Evolutionary conservation across 2,888 invertebrate species (phyloP).

Genomic region (Chydorus sphaericus): DNA sequence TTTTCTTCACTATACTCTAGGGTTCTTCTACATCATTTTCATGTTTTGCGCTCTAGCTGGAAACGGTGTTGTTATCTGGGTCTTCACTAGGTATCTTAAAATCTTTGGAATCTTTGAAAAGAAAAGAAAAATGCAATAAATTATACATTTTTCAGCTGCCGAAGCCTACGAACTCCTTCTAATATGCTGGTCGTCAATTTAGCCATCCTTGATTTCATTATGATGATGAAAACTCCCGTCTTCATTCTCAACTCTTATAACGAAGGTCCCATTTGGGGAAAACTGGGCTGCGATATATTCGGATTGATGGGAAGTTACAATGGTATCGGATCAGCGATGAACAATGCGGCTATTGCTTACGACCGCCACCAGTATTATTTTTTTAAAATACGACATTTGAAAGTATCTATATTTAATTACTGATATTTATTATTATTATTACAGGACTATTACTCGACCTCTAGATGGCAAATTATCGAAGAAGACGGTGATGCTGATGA

Average conservation of each 20-base stretch:
- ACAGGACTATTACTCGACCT: constrained; percentile 62
- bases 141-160: constrained; percentile 37
- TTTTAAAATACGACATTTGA: not conserved
- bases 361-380: constrained; percentile 52
- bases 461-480: constrained; percentile 65
- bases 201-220: constrained; percentile 66
- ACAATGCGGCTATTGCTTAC: constrained; percentile 72
- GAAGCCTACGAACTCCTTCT: constrained; percentile 58
- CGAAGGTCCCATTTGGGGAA: constrained; percentile 57
- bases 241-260: constrained; percentile 72
- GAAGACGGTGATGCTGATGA: constrained; percentile 62
- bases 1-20: constrained; percentile 62
- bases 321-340: constrained; percentile 63
- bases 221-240: constrained; percentile 74
- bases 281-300: constrained; percentile 60
- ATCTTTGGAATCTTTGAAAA: not conserved
- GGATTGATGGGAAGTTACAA: constrained; percentile 57
- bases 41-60: constrained; percentile 52
- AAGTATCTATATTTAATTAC: not conserved
- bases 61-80: constrained; percentile 72
- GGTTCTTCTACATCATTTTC: constrained; percentile 46
- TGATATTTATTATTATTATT: constrained; percentile 20
- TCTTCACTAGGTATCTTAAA: constrained; percentile 49
- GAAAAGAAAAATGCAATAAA: not conserved
- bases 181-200: constrained; percentile 71